Evolutionary conservation across 2,113 vertebrate genomes (phyloP).

Genomic region (Oryzias curvinotus): DNA sequence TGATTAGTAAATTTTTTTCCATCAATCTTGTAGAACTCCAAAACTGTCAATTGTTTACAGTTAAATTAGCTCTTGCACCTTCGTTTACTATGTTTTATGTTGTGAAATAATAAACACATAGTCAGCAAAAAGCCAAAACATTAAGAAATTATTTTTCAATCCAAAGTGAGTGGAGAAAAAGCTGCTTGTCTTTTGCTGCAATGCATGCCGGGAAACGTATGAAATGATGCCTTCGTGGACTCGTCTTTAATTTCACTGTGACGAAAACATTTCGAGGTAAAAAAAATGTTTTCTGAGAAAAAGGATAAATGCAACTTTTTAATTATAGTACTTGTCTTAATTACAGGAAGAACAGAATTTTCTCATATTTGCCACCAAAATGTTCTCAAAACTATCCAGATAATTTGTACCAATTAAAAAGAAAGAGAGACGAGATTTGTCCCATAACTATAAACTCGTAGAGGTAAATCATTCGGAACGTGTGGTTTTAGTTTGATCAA

Average conservation of each 20-base stretch:
- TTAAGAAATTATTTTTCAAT: too few relatives aligned
- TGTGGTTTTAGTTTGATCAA: too few relatives aligned
- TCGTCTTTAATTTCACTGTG: neutral
- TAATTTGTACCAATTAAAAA: neutral
- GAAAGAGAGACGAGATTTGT: neutral
- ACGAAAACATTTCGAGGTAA: neutral
- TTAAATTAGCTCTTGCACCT: neutral
- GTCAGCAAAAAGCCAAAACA: too few relatives aligned
- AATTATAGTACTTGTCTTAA: neutral
- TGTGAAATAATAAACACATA: too few relatives aligned
- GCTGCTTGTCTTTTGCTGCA: slow-evolving; percentile 11
- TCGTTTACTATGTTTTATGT: too few relatives aligned
- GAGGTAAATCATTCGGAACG: too few relatives aligned
- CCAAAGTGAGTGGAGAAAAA: too few relatives aligned
- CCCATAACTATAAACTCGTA: neutral
- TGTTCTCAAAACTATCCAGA: neutral
- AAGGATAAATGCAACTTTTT: neutral
- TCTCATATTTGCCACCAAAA: neutral
- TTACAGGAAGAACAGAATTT: neutral
- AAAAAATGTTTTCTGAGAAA: neutral
- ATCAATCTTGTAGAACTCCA: neutral
- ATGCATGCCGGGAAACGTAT: slow-evolving; percentile 64
- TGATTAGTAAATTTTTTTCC: neutral
- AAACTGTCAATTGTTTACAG: neutral
- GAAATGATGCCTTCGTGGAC: slow-evolving; percentile 44